phyloP scores from a whole-genome alignment of 1,140 invertebrate species.

The Nephotettix cincticeps region DNA sequence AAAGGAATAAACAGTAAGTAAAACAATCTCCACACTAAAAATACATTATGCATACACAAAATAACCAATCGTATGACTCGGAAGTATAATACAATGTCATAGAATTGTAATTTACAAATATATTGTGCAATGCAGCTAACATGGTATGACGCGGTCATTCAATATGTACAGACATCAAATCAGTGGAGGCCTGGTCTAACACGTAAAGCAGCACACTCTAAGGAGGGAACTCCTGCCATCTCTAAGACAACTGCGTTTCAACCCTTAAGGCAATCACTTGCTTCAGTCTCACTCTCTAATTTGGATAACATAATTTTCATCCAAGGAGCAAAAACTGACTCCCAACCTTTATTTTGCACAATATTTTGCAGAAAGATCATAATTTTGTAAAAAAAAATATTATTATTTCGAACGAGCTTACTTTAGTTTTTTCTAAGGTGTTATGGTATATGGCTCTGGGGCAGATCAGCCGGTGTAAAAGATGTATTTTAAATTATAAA shows the following conservation, averaged over 20 bases:
- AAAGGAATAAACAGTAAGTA: neutral
- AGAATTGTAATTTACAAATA: conserved; percentile 3
- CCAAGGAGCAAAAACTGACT: too few species aligned
- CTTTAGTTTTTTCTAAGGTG: too few species aligned
- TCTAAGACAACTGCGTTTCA: neutral
- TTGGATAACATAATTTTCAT: too few species aligned
- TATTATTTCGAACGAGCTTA: too few species aligned
- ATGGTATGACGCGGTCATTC: neutral
- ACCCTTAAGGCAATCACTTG: neutral
- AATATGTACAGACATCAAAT: conserved; percentile 1
- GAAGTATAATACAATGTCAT: neutral
- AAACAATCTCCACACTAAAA: neutral
- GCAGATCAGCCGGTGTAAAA: too few species aligned
- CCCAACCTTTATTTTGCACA: too few species aligned
- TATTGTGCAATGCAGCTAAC: neutral
- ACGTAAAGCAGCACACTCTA: conserved; percentile 9
- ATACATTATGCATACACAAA: neutral
- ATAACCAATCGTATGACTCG: neutral
- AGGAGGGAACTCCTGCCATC: neutral
- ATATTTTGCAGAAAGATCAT: too few species aligned
- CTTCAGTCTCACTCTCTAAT: too few species aligned
- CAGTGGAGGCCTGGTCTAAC: neutral
- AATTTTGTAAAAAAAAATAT: too few species aligned
- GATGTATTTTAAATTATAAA: too few species aligned
- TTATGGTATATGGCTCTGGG: too few species aligned